Evolutionary conservation across 2,113 vertebrate species (phyloP).

Genomic region (Rallus limicola): DNA sequence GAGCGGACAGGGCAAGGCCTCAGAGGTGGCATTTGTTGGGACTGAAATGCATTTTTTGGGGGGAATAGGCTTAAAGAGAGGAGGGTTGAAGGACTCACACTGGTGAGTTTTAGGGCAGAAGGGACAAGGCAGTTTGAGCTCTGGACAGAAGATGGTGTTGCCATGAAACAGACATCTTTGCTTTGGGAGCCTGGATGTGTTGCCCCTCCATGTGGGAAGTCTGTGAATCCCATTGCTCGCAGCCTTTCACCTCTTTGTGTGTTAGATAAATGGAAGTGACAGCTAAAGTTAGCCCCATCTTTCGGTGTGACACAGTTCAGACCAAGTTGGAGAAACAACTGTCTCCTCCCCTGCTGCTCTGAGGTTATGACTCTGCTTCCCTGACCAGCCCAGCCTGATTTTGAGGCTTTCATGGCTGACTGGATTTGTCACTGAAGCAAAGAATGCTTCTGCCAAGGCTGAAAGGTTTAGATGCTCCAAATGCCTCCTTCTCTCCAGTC

Average conservation of each 20-base stretch:
- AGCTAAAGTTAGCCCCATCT: not conserved
- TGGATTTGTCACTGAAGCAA: not conserved
- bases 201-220: not conserved
- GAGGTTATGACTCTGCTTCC: not conserved
- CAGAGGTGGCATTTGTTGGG: not conserved
- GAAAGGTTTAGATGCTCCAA: not conserved
- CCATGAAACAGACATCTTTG: not conserved
- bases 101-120: not conserved
- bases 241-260: not conserved
- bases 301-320: not conserved
- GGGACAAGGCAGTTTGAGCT: not conserved
- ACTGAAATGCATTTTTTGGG: not conserved
- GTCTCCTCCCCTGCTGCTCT: not conserved
- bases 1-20: not conserved
- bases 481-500: not conserved
- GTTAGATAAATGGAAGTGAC: not conserved
- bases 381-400: not conserved
- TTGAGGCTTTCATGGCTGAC: not conserved
- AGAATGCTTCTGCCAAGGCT: not conserved
- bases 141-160: not conserved
- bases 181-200: not conserved
- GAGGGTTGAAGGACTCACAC: not conserved
- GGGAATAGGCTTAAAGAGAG: not conserved
- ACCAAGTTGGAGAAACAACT: not conserved
- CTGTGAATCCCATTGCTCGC: not conserved